These are phyloP conservation scores for Pipistrellus nathusii DNA, from an alignment of 2,797 vertebrate species.

Conservation along the genomic window DNA sequence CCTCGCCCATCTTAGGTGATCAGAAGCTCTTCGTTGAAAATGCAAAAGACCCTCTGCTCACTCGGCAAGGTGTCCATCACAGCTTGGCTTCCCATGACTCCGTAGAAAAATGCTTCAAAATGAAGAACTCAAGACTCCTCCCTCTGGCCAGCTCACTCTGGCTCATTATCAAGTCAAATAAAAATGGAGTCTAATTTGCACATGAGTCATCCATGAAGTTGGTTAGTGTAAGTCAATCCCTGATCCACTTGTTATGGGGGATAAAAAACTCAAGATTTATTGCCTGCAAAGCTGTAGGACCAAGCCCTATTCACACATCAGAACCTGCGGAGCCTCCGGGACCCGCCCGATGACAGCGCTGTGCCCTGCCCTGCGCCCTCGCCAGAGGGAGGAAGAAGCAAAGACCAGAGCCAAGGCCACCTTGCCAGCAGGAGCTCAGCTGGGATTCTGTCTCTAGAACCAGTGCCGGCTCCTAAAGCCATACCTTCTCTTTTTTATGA, in stretches of 20 bases:
- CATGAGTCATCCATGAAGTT: background rate
- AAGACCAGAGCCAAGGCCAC: background rate
- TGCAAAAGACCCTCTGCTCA: background rate
- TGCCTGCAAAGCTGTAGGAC: background rate
- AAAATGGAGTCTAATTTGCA: background rate
- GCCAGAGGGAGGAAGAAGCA: background rate
- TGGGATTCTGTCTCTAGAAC: background rate
- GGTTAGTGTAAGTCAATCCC: background rate
- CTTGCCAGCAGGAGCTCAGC: background rate
- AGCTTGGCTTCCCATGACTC: background rate
- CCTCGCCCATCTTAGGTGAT: background rate
- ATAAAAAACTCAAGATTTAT: conserved; percentile 8
- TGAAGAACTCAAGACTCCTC: background rate
- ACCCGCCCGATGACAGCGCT: background rate
- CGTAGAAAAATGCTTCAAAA: background rate
- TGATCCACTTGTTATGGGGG: background rate
- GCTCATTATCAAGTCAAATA: background rate
- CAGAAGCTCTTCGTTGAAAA: background rate
- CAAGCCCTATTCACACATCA: background rate
- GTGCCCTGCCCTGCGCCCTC: background rate
- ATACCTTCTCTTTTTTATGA: background rate
- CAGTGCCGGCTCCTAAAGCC: background rate
- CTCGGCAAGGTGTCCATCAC: background rate
- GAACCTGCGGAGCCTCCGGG: background rate
- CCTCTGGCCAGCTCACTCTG: background rate